phyloP scores from a whole-genome alignment of 2,797 vertebrate species.

The Psittacula derbiana region DNA sequence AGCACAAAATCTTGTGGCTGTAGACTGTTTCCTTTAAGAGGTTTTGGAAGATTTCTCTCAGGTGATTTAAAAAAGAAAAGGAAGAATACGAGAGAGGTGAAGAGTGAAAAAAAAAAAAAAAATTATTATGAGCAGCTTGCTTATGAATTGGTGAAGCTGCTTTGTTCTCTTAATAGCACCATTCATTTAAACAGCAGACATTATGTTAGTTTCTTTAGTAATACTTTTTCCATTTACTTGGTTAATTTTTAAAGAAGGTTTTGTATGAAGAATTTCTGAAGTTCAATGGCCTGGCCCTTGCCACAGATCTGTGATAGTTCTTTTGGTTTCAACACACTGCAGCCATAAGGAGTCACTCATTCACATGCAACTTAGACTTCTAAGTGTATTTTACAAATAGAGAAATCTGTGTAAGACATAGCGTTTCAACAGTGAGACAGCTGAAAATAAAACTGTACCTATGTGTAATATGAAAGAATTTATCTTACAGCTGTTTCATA shows the following conservation, averaged over 20 bases:
- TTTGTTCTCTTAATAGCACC: not conserved
- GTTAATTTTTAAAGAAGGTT: not conserved
- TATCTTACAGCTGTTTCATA: slow-evolving; percentile 47
- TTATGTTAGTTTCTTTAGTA: not conserved
- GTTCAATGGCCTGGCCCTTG: not conserved
- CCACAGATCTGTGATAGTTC: not conserved
- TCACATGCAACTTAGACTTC: not conserved
- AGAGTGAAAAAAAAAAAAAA: not conserved
- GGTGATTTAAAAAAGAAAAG: not conserved
- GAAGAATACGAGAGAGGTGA: not conserved
- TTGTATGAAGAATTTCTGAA: not conserved
- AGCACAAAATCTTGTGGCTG: slow-evolving; percentile 3
- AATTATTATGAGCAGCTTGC: fast-evolving
- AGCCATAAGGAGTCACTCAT: not conserved
- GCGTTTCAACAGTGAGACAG: slow-evolving; percentile 2
- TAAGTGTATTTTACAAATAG: not conserved
- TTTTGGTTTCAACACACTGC: not conserved
- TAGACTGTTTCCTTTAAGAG: slow-evolving; percentile 26
- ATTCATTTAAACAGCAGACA: not conserved
- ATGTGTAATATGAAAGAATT: slow-evolving; percentile 16
- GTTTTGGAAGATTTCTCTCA: slow-evolving; percentile 9
- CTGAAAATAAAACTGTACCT: slow-evolving; percentile 48
- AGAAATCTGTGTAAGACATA: not conserved
- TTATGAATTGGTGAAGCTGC: fast-evolving
- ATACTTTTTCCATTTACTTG: not conserved